Conservation (phyloP, 2,113 vertebrate species). For the Cebus imitator region DNA sequence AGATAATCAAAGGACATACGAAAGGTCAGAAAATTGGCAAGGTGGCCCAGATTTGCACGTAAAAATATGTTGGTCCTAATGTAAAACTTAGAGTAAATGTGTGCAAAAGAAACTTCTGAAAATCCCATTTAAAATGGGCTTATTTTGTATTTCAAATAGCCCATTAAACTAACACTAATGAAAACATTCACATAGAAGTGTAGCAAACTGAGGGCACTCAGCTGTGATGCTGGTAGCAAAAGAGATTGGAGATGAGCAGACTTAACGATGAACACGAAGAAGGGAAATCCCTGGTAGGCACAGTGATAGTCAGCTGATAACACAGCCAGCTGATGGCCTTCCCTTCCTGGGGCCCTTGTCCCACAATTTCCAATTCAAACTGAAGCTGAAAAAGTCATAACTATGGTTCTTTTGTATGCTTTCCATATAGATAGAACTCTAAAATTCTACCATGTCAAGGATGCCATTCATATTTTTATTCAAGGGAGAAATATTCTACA, state of each 20-base stretch:
- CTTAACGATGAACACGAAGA: fast-evolving
- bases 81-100: background rate
- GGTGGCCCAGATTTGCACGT: background rate
- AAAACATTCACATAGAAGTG: background rate
- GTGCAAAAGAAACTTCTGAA: background rate
- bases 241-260: background rate
- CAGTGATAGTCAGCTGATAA: fast-evolving
- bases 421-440: background rate
- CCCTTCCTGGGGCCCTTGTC: background rate
- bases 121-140: background rate
- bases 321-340: background rate
- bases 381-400: background rate
- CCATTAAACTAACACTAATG: background rate
- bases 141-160: background rate
- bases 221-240: fast-evolving
- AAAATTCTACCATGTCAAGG: background rate
- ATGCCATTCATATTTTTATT: background rate
- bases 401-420: background rate
- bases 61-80: background rate
- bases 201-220: fast-evolving
- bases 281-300: background rate
- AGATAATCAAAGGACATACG: background rate
- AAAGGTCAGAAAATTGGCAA: background rate
- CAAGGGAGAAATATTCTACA: background rate
- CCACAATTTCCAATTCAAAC: background rate